Conservation (phyloP, 2,113 vertebrate genomes). For the Regulus satrapa region DNA sequence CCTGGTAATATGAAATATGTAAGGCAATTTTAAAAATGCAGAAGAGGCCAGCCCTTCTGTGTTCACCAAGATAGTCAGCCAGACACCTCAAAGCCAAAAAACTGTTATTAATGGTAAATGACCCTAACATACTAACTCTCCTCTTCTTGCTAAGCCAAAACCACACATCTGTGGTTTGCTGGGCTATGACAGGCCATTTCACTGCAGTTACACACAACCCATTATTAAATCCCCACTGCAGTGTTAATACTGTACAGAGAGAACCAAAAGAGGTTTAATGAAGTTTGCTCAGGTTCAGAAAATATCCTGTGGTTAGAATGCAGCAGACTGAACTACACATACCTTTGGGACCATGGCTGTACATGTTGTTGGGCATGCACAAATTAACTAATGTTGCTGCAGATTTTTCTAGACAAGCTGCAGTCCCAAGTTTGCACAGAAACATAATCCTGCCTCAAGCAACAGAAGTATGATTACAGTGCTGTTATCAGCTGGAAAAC, state of each 20-base stretch:
- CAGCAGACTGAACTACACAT: neutral
- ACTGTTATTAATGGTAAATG: neutral
- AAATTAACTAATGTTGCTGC: neutral
- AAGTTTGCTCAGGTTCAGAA: constrained; percentile 1
- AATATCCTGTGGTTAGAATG: neutral
- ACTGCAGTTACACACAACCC: neutral
- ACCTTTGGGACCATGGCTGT: neutral
- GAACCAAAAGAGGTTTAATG: neutral
- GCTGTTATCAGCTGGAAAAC: neutral
- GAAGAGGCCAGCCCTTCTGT: neutral
- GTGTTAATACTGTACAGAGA: neutral
- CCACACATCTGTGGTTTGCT: neutral
- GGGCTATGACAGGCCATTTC: neutral
- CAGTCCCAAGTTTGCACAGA: neutral
- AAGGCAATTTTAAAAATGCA: neutral
- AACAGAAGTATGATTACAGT: neutral
- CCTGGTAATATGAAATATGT: neutral
- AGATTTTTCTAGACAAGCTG: neutral
- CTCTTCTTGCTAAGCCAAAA: neutral
- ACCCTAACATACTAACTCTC: neutral
- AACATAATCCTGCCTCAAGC: neutral
- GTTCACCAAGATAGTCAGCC: rapidly evolving
- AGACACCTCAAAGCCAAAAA: neutral
- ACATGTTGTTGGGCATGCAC: neutral
- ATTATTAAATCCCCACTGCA: neutral